These are phyloP conservation scores for Macquaria ambigua DNA, from an alignment of 2,113 vertebrate species.

Conservation along the genomic window DNA sequence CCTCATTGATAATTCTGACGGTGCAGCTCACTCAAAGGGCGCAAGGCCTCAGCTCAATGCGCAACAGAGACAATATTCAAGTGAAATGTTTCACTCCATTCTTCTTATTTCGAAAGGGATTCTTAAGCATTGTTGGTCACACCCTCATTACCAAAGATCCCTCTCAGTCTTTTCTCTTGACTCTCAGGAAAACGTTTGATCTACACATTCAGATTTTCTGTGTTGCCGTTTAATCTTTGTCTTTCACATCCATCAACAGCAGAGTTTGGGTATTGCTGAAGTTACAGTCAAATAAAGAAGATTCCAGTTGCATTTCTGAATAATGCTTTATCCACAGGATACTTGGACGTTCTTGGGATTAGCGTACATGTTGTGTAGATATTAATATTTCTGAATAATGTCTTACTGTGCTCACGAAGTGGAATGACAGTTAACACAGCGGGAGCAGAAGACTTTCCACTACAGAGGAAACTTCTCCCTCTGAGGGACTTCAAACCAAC, in stretches of 20 bases:
- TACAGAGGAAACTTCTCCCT: slow-evolving; percentile 24
- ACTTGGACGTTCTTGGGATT: slow-evolving; percentile 19
- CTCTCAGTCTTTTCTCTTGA: slow-evolving; percentile 11
- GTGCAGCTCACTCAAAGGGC: slow-evolving; percentile 53
- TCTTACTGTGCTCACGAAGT: slow-evolving; percentile 4
- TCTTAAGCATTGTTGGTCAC: slow-evolving; percentile 18
- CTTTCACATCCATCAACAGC: background rate
- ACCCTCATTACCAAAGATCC: background rate
- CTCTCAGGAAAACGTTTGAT: slow-evolving; percentile 21
- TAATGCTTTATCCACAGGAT: slow-evolving; percentile 3
- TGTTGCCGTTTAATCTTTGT: background rate
- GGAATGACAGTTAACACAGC: slow-evolving; percentile 33
- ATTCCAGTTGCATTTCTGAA: slow-evolving; percentile 6
- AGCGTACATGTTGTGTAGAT: slow-evolving; percentile 22
- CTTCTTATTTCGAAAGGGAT: slow-evolving; percentile 27
- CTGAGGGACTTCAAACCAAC: slow-evolving; percentile 20
- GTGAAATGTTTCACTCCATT: slow-evolving; percentile 28
- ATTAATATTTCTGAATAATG: slow-evolving; percentile 46
- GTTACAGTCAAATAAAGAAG: background rate
- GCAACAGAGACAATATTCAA: slow-evolving; percentile 40
- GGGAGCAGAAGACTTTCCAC: slow-evolving; percentile 14
- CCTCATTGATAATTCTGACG: slow-evolving; percentile 65
- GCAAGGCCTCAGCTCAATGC: slow-evolving; percentile 50
- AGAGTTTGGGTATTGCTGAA: slow-evolving; percentile 4
- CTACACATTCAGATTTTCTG: slow-evolving; percentile 12